Evolutionary conservation across 2,113 vertebrate species (phyloP).

Genomic region (Delphinus delphis): DNA sequence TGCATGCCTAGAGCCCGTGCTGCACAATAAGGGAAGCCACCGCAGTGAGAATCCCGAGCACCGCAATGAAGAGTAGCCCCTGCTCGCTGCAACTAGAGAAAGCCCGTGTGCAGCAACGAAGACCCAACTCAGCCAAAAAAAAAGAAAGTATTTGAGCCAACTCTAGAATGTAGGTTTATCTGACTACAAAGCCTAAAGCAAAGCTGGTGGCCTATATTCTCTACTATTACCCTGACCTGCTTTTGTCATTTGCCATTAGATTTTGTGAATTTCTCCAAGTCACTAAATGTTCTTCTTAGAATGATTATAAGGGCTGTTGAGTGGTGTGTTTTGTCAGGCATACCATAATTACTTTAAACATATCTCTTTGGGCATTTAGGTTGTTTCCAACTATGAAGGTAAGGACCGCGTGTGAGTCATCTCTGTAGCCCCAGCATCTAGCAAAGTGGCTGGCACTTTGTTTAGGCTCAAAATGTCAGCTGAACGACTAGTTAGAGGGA

Average conservation of each 20-base stretch:
- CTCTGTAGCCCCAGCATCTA: neutral
- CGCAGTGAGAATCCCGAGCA: too few relatives aligned
- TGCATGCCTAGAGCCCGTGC: too few relatives aligned
- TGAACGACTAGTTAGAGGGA: neutral
- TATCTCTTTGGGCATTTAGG: neutral
- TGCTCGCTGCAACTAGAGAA: too few relatives aligned
- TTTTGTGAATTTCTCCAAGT: neutral
- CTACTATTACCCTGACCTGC: neutral
- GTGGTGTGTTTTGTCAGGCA: neutral
- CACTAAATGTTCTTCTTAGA: neutral
- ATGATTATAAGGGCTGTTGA: neutral
- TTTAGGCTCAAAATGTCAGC: neutral
- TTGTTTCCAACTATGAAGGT: conserved; percentile 3
- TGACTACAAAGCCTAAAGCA: neutral
- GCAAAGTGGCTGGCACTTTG: neutral
- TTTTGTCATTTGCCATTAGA: neutral
- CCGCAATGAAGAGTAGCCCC: too few relatives aligned
- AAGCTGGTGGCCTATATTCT: neutral
- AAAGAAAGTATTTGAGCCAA: neutral
- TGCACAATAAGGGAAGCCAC: too few relatives aligned
- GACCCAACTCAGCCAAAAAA: too few relatives aligned
- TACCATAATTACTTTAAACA: neutral
- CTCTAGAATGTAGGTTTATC: neutral
- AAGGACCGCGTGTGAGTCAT: neutral
- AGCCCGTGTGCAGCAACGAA: too few relatives aligned